phyloP scores from a whole-genome alignment of 2,113 vertebrate species.

The Eudorcas thomsonii region DNA sequence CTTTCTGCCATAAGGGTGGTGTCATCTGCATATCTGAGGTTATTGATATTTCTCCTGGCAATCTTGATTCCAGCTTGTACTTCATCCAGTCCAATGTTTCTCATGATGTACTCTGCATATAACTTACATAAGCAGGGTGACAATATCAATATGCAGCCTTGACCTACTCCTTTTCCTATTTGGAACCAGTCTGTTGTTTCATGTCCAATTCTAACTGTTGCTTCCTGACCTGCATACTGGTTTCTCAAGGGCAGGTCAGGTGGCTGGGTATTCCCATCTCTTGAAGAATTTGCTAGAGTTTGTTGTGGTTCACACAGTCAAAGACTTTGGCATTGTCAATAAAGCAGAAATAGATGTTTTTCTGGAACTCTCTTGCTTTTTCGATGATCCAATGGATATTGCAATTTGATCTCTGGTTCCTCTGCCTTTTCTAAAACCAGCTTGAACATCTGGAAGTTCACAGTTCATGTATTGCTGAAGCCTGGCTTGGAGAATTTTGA shows the following conservation, averaged over 20 bases:
- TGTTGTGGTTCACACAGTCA: not conserved
- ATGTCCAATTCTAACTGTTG: not conserved
- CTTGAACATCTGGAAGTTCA: not conserved
- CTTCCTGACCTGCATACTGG: not conserved
- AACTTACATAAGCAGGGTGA: not conserved
- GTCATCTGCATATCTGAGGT: not conserved
- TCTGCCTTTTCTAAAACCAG: not conserved
- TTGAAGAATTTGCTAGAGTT: not conserved
- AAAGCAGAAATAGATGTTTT: not conserved
- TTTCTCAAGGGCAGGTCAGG: not conserved
- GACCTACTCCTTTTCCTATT: not conserved
- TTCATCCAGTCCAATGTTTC: not conserved
- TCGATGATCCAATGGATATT: accelerated
- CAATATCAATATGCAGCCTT: not conserved
- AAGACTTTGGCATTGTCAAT: not conserved
- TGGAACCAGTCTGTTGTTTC: not conserved
- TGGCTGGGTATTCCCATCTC: not conserved
- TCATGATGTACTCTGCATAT: not conserved
- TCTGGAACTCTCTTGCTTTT: not conserved
- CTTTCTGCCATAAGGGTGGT: not conserved
- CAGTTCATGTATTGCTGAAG: accelerated
- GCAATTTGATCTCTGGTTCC: not conserved
- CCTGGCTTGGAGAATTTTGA: not conserved
- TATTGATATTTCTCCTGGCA: not conserved
- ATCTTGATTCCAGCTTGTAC: not conserved